Evolutionary conservation across 2,888 invertebrate species (phyloP), one percentile per base, ranked within the genome.

Genomic region (Ophion ellenae): DNA sequence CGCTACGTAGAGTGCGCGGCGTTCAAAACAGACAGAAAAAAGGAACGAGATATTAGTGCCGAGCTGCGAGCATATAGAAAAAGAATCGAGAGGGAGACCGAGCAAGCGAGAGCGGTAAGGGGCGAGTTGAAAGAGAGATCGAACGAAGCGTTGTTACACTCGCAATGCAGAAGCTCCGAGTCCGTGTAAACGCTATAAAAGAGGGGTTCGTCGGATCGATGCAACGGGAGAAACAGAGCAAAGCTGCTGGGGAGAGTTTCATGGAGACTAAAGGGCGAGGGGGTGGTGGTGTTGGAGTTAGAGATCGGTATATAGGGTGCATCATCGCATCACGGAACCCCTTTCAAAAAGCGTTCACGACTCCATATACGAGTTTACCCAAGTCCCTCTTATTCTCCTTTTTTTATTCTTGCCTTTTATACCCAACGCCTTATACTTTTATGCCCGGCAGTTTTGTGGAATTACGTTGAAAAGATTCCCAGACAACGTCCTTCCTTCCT

Each of bases 171-270:
- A 69, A n/a, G 53, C 66, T 47, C 64, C 77, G 61, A 61, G 45
- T 75, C 63, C 53, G 53, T 63, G 63, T 64, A 64, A 75, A 75
- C 45, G 75, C 63, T 75, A 47, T 61, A 75, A 83, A 70, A 83
- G 83, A 81, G 87, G 84, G 70, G 75, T 61, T 73, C 45, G 67
- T 67, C 80, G 84, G 86, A 87, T 86, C 87, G 86, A 87, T 87
- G 83, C 85, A 85, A 76, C 87, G 64, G 70, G 75, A 71, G 83
- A 77, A 61, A 76, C 71, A 86, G 71, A 80, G 69, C 47, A 73
- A 77, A 70, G 71, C 59, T 70, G 20, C 67, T 24, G 61, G 63
- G 47, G 70, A 71, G 76, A 76, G 53, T 76, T 76, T 76, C 66
- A 67, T 28, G 76, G 57, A 17, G 20, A 32, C 14, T 28, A 14